Conservation (phyloP, 2,113 vertebrate species). For the Picathartes gymnocephalus region DNA sequence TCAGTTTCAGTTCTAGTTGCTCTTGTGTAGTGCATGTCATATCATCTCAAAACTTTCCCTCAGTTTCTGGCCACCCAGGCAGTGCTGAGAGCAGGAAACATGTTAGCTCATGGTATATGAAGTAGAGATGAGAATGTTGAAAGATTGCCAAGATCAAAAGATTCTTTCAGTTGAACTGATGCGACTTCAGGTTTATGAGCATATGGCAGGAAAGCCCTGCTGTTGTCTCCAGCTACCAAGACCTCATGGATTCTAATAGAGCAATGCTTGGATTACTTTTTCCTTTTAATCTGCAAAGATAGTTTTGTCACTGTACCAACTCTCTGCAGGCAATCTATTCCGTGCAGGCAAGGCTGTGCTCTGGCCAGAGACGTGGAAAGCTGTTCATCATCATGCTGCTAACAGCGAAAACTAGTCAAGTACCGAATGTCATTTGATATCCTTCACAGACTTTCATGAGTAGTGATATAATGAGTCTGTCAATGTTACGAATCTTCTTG, state of each 20-base stretch:
- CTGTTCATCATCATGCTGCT: not conserved
- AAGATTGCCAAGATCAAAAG: not conserved
- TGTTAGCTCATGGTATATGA: not conserved
- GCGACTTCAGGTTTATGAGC: not conserved
- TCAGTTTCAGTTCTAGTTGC: not conserved
- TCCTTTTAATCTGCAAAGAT: not conserved
- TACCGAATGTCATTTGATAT: not conserved
- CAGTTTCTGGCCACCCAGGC: not conserved
- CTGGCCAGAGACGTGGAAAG: not conserved
- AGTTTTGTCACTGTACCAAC: not conserved
- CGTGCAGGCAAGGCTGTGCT: not conserved
- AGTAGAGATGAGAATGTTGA: not conserved
- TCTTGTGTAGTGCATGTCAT: rapidly evolving
- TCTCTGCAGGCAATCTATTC: not conserved
- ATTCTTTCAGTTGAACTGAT: not conserved
- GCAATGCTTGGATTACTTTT: not conserved
- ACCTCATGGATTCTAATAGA: not conserved
- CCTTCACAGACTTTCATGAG: not conserved
- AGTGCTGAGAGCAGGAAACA: not conserved
- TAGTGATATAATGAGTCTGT: not conserved
- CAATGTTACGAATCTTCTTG: not conserved
- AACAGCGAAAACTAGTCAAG: not conserved
- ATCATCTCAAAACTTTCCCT: not conserved
- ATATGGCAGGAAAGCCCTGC: not conserved
- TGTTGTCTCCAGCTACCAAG: not conserved